Evolutionary conservation across 2,888 invertebrate species (phyloP).

Genomic region (Drepana falcataria): DNA sequence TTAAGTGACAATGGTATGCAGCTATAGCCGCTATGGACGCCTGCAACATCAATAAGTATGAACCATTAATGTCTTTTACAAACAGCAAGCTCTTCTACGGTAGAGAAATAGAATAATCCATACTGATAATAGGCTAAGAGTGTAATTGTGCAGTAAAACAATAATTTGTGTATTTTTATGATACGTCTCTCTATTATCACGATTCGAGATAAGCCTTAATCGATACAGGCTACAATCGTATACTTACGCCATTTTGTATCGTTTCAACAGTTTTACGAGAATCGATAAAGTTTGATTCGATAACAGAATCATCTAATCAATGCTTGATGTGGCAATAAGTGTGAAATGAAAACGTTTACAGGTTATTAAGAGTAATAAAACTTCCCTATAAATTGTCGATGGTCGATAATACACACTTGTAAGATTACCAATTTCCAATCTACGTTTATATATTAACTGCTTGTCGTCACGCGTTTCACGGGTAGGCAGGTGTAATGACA

Average conservation of each 20-base stretch:
- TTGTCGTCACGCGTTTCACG: too few relatives aligned
- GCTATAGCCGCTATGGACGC: too few relatives aligned
- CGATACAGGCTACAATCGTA: neutral
- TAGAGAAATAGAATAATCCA: neutral
- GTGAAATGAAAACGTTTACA: slow-evolving; percentile 47
- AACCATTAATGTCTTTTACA: too few relatives aligned
- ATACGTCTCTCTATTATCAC: neutral
- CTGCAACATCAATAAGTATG: too few relatives aligned
- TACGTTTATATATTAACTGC: too few relatives aligned
- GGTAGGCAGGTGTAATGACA: too few relatives aligned
- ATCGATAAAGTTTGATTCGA: slow-evolving; percentile 1
- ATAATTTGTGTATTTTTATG: slow-evolving; percentile 1
- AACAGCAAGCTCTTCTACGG: neutral
- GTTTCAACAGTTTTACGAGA: neutral
- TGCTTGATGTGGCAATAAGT: slow-evolving; percentile 29
- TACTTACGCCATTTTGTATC: neutral
- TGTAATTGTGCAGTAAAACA: slow-evolving; percentile 1
- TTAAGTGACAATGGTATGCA: too few relatives aligned
- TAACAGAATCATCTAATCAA: slow-evolving; percentile 6
- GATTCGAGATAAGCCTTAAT: neutral
- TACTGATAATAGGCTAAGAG: neutral
- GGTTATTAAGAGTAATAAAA: slow-evolving; percentile 36
- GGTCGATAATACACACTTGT: slow-evolving; percentile 2
- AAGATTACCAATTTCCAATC: too few relatives aligned
- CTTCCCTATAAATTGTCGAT: slow-evolving; percentile 8